These are phyloP conservation scores for Calephelis virginiensis DNA, from an alignment of 1,140 invertebrate species.

Conservation along the genomic window DNA sequence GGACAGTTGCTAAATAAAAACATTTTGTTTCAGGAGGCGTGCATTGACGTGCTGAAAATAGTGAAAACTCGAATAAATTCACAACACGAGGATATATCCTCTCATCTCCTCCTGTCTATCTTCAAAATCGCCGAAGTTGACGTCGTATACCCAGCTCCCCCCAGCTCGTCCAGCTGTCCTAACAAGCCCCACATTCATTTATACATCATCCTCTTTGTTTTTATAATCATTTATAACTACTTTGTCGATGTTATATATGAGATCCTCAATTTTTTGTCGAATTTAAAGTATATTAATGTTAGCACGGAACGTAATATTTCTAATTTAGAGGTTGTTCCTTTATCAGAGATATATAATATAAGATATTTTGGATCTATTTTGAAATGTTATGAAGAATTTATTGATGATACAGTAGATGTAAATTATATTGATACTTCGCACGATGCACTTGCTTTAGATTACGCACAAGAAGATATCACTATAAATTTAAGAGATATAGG, in stretches of 20 bases:
- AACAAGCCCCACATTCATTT: conserved; percentile 42
- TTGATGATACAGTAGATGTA: conserved; percentile 53
- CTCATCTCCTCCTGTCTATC: conserved; percentile 91
- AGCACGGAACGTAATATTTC: conserved; percentile 34
- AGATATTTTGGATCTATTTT: conserved; percentile 68
- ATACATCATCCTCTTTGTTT: conserved; percentile 52
- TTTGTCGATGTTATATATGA: conserved; percentile 26
- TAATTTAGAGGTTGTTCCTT: conserved; percentile 52
- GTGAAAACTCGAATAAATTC: conserved; percentile 91
- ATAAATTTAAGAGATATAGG: conserved; percentile 57
- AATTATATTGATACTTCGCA: conserved; percentile 53
- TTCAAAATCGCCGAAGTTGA: conserved; percentile 95
- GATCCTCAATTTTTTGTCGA: conserved; percentile 63
- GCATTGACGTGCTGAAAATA: conserved; percentile 87
- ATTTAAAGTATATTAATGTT: conserved; percentile 50
- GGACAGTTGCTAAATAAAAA: neutral
- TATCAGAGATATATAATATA: conserved; percentile 61
- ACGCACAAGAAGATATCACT: conserved; percentile 62
- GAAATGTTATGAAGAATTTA: conserved; percentile 68
- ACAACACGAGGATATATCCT: conserved; percentile 89
- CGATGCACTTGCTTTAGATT: conserved; percentile 68
- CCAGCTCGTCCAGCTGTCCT: conserved; percentile 49
- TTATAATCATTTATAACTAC: conserved; percentile 50
- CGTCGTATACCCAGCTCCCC: conserved; percentile 80
- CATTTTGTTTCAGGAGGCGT: conserved; percentile 85